Evolutionary conservation across 2,888 invertebrate species (phyloP).

Genomic region (Congeria kusceri): DNA sequence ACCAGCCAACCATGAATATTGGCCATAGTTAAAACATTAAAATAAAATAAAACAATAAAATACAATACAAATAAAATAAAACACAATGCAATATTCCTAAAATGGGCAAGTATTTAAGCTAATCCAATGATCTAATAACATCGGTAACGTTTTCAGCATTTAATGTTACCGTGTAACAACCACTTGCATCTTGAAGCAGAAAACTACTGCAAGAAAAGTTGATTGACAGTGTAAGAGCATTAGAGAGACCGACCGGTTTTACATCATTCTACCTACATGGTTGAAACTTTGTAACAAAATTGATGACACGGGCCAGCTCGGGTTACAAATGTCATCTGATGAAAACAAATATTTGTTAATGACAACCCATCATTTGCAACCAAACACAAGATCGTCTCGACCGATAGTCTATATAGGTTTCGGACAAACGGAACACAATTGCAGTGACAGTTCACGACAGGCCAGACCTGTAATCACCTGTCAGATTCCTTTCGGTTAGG

Average conservation of each 20-base stretch:
- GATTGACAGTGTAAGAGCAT: no score
- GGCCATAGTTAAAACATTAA: no score
- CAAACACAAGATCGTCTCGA: constrained; percentile 35
- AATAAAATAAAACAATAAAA: no score
- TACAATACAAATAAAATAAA: no score
- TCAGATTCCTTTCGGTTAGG: constrained; percentile 32
- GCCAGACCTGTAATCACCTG: constrained; percentile 42
- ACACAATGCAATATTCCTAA: no score
- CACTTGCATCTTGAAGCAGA: no score
- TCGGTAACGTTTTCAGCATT: no score
- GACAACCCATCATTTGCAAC: constrained; percentile 37
- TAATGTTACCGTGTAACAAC: no score
- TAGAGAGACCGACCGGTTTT: not conserved
- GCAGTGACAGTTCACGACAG: constrained; percentile 8
- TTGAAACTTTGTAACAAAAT: constrained; percentile 31
- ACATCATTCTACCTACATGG: constrained; percentile 34
- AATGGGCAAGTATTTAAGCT: no score
- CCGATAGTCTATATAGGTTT: constrained; percentile 39
- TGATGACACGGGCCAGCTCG: constrained; percentile 26
- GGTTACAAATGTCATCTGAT: constrained; percentile 34
- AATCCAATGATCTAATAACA: no score
- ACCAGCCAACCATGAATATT: no score
- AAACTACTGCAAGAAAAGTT: no score
- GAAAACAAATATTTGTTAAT: constrained; percentile 30
- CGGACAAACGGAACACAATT: constrained; percentile 22